A percentile compares a stretch with the other conserved stretches of the same genome.
Conservation (phyloP, 2,888 invertebrate species). For the Scaptodrosophila latifasciaeformis region DNA sequence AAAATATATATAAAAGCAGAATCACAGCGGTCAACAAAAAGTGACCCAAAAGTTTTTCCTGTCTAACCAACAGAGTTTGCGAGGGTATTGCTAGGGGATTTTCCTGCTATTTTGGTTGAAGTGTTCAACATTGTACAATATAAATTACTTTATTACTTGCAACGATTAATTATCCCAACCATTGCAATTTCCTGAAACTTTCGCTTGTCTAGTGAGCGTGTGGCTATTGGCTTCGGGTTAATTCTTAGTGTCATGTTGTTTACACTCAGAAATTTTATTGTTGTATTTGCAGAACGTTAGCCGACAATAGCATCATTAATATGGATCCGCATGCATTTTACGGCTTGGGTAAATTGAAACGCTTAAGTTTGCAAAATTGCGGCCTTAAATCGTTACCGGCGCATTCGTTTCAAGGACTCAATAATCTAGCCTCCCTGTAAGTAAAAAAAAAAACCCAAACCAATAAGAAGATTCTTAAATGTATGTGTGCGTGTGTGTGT, state of each 20-base stretch:
- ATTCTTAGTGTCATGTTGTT: constrained; percentile 3
- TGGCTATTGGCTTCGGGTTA: constrained; percentile 34
- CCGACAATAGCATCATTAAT: constrained; percentile 83
- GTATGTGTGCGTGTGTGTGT: constrained; percentile 22
- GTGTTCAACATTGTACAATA: constrained; percentile 30
- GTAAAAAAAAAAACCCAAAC: constrained; percentile 44
- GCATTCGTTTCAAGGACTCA: constrained; percentile 73
- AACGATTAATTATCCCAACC: constrained; percentile 56
- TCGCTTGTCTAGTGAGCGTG: constrained; percentile 26
- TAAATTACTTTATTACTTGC: constrained; percentile 58
- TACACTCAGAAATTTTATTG: constrained; percentile 1
- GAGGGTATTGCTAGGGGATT: too few species aligned
- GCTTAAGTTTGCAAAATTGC: constrained; percentile 75
- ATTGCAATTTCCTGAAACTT: constrained; percentile 59
- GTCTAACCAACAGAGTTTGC: too few species aligned
- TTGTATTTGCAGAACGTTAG: constrained; percentile 77
- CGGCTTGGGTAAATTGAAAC: constrained; percentile 74
- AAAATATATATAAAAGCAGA: too few species aligned
- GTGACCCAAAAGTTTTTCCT: background rate
- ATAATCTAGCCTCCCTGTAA: constrained; percentile 74
- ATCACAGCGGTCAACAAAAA: constrained; percentile 48
- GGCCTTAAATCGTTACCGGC: constrained; percentile 74
- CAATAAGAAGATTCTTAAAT: background rate
- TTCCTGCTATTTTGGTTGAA: too few species aligned
- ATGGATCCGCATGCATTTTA: constrained; percentile 81